Percentiles rank a stretch among this genome's conserved stretches.
Evolutionary conservation across 1,140 invertebrate species (phyloP).

Genomic region (Teleogryllus occipitalis): DNA sequence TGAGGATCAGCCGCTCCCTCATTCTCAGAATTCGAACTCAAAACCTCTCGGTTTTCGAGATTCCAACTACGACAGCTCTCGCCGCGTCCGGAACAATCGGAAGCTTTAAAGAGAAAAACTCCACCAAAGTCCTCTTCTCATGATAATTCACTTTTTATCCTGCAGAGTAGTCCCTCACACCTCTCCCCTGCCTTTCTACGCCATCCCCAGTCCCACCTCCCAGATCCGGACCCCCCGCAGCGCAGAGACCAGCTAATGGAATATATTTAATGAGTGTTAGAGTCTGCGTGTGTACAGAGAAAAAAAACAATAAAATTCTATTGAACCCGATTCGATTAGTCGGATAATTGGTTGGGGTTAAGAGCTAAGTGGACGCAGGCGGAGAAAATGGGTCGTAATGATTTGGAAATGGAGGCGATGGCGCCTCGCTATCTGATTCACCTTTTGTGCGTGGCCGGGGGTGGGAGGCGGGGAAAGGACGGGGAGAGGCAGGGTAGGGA

Average conservation of each 20-base stretch:
- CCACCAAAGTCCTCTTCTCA: too few species aligned
- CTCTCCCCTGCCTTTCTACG: neutral
- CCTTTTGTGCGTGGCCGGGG: neutral
- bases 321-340: neutral
- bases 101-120: too few species aligned
- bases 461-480: neutral
- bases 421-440: constrained; percentile 3
- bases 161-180: neutral
- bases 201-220: neutral
- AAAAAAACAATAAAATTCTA: constrained; percentile 6
- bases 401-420: neutral
- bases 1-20: too few species aligned
- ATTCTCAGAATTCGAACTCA: too few species aligned
- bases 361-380: neutral
- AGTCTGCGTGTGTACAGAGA: neutral
- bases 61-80: too few species aligned
- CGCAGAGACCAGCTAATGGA: neutral
- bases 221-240: neutral
- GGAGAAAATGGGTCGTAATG: neutral
- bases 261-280: neutral
- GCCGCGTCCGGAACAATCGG: too few species aligned
- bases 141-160: too few species aligned
- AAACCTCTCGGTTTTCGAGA: too few species aligned
- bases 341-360: neutral
- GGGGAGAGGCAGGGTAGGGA: too few species aligned